A percentile compares a stretch with the other conserved stretches of the same genome.
Evolutionary conservation across 53 echinoderm and acorn worm species (phyloP).

Genomic region (Holothuria leucospilota): DNA sequence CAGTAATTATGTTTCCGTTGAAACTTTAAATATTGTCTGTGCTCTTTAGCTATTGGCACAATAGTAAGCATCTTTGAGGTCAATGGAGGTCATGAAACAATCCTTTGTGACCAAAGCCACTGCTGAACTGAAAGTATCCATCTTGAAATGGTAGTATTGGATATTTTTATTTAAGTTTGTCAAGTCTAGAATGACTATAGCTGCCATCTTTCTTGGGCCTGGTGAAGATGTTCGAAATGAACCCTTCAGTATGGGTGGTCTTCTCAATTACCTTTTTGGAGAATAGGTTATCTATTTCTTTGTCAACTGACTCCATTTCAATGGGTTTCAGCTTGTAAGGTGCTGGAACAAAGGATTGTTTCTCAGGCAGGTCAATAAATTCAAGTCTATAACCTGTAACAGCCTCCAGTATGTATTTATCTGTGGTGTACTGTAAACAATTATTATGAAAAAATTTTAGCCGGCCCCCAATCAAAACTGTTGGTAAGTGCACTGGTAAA

Average conservation of each 20-base stretch:
- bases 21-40: slow-evolving; percentile 55
- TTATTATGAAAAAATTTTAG: slow-evolving; percentile 38
- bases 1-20: slow-evolving; percentile 19
- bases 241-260: not conserved
- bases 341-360: slow-evolving; percentile 26
- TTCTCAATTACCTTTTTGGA: slow-evolving; percentile 25
- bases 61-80: slow-evolving; percentile 67
- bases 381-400: slow-evolving; percentile 45
- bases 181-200: slow-evolving; percentile 60
- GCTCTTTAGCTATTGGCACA: slow-evolving; percentile 49
- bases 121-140: slow-evolving; percentile 60
- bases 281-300: slow-evolving; percentile 37
- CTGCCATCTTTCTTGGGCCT: slow-evolving; percentile 66
- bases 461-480: slow-evolving; percentile 37
- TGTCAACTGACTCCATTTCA: not conserved
- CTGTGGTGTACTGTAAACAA: slow-evolving; percentile 41
- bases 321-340: slow-evolving; percentile 21
- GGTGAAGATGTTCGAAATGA: slow-evolving; percentile 58
- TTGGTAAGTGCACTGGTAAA: no score
- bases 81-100: slow-evolving; percentile 60
- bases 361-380: slow-evolving; percentile 7
- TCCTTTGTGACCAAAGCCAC: slow-evolving; percentile 23
- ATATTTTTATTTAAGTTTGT: slow-evolving; percentile 52
- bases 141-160: slow-evolving; percentile 63
- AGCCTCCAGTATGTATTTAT: slow-evolving; percentile 31